Base-by-base conservation (phyloP, 2,797 vertebrate genomes). In the Chaenodraco wilsoni region DNA sequence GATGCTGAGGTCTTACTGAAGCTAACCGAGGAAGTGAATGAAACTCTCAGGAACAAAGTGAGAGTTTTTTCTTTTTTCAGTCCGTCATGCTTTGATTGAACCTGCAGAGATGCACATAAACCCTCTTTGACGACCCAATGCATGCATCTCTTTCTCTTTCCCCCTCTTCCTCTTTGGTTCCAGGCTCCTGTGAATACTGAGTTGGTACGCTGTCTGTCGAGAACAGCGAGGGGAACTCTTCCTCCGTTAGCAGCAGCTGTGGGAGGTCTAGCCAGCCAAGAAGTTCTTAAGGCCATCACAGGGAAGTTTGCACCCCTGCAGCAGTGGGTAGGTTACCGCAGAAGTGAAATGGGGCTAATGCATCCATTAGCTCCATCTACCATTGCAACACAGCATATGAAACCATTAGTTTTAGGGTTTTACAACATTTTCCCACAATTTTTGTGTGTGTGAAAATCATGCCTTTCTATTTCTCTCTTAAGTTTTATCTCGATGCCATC, bases 291-390 rank as follows among this genome's bases (percentile, higher is more conserved):
- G 90, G 97, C 97, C 82, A 95, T 99, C 37, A 99, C 98, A 2
- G 98, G 97, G 82, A 99, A 99, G 84, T 99, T 99, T 93, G 96
- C 96, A 60, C 98, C 98, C 0, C 93, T 99, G 77, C 97, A 98
- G 75, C 98, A 99, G 69, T 99, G 98, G 98, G 98, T 99, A 91
- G 81, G 96, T 91, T 80, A 81, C 40, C 52, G 6, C 7, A 65
- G 7, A 45, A 33, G 5, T 15, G 15, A 66, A 70, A 33, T 50
- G 9, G 2, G 73, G 16, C 33, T 43, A 49, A 21, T n/a, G 49
- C 17, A 1, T 48, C 37, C 2, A 17, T 0, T 17, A 31, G 21
- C 21, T 54, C 15, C 37, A 9, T 51, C n/a, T 46, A 31, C 33
- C 11, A 14, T n/a, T 19, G 5, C 3, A 51, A 23, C 13, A 63